Evolutionary conservation across 2,797 vertebrate species (phyloP).

Genomic region (Ptychobarbus kaznakovi): DNA sequence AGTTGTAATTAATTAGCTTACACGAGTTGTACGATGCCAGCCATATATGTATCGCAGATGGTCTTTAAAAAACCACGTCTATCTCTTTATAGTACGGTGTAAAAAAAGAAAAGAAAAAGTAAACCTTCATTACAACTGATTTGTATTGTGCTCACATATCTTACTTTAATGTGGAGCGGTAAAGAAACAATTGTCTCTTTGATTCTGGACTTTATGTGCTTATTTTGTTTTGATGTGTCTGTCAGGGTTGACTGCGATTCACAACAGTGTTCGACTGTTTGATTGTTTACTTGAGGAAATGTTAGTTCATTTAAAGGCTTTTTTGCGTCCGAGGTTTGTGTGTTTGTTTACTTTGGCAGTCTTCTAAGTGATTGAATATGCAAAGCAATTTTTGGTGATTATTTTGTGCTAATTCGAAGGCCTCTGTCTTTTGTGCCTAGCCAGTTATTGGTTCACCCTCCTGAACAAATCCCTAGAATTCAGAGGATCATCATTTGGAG

Average conservation of each 20-base stretch:
- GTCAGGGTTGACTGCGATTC: conserved; percentile 52
- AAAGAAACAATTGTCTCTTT: background rate
- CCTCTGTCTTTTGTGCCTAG: conserved; percentile 80
- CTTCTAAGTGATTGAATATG: conserved; percentile 90
- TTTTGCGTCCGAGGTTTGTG: background rate
- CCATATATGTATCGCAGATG: conserved; percentile 75
- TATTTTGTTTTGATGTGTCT: conserved; percentile 30
- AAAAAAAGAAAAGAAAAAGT: background rate
- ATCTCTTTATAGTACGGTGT: conserved; percentile 37
- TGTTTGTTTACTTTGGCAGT: conserved; percentile 49
- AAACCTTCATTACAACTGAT: background rate
- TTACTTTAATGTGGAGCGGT: background rate
- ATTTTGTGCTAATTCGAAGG: conserved; percentile 82
- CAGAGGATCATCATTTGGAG: conserved; percentile 93
- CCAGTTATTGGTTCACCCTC: conserved; percentile 91
- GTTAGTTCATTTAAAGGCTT: conserved; percentile 53
- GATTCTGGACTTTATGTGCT: conserved; percentile 38
- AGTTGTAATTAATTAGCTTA: conserved; percentile 82
- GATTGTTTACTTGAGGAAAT: conserved; percentile 55
- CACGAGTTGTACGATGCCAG: conserved; percentile 74
- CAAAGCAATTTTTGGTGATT: conserved; percentile 88
- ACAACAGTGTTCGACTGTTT: conserved; percentile 19
- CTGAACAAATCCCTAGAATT: conserved; percentile 94
- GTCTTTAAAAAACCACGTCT: conserved; percentile 74
- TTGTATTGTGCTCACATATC: background rate